phyloP scores from a whole-genome alignment of 2,888 invertebrate species.

The Euproctis similis region DNA sequence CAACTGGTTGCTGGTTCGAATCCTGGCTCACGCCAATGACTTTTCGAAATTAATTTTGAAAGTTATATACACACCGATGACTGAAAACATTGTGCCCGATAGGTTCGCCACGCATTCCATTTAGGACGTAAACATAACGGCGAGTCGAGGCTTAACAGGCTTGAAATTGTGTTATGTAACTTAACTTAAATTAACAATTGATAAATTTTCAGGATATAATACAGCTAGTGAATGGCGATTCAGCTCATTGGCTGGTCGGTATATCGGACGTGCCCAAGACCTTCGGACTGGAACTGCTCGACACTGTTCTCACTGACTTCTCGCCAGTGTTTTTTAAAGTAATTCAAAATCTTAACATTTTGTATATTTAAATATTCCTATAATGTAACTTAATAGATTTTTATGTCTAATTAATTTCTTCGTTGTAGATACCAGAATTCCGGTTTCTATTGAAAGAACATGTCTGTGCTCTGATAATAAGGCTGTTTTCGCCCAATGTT shows the following conservation, averaged over 20 bases:
- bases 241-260: constrained; percentile 95
- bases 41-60: too few species aligned
- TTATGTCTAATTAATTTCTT: background rate
- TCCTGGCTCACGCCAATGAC: too few species aligned
- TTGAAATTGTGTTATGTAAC: background rate
- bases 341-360: constrained; percentile 8
- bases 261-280: constrained; percentile 98
- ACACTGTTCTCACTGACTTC: constrained; percentile 92
- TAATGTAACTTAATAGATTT: too few species aligned
- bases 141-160: too few species aligned
- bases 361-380: too few species aligned
- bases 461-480: constrained; percentile 98
- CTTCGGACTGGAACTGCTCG: constrained; percentile 95
- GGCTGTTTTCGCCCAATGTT: constrained; percentile 98
- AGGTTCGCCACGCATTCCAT: too few species aligned
- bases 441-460: constrained; percentile 95
- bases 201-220: constrained; percentile 92
- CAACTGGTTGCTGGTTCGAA: too few species aligned
- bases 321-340: constrained; percentile 90
- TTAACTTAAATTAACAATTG: background rate
- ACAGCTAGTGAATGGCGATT: constrained; percentile 96
- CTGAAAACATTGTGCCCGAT: too few species aligned
- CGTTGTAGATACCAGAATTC: constrained; percentile 90
- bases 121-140: too few species aligned
- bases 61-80: too few species aligned